Conservation (phyloP, 2,797 vertebrate species). For the Hemitrygon akajei region DNA sequence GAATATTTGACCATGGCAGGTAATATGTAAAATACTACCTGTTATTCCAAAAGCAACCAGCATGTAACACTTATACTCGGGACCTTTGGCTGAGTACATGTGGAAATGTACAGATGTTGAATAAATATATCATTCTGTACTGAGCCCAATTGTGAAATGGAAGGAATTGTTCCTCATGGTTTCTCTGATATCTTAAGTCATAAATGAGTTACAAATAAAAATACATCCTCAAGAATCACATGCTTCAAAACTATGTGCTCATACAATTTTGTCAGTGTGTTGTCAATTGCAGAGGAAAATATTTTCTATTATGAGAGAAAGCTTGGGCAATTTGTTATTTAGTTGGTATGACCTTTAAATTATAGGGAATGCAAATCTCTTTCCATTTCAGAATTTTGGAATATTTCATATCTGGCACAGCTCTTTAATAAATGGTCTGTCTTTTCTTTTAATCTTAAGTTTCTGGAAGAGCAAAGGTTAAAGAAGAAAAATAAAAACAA, state of each 20-base stretch:
- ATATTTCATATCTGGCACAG: neutral
- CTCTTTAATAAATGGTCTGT: neutral
- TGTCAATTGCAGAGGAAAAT: neutral
- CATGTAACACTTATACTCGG: neutral
- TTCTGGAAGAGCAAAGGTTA: slow-evolving; percentile 6
- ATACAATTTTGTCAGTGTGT: neutral
- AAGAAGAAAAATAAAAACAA: neutral
- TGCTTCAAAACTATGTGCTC: neutral
- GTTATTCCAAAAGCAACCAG: neutral
- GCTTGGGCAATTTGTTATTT: neutral
- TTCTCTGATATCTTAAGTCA: neutral
- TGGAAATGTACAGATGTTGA: neutral
- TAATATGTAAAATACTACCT: neutral
- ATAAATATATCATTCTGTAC: neutral
- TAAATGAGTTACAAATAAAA: neutral
- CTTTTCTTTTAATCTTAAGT: neutral
- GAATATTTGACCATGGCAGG: neutral
- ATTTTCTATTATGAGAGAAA: neutral
- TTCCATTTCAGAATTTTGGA: neutral
- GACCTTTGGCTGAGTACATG: neutral
- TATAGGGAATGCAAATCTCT: neutral
- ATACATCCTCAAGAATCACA: neutral
- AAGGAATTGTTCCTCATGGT: neutral
- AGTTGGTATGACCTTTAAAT: neutral
- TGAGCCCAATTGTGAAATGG: neutral